Evolutionary conservation across 2,113 vertebrate genomes (phyloP), one percentile per base, ranked within the genome.

Genomic region (Grammomys dolichurus): DNA sequence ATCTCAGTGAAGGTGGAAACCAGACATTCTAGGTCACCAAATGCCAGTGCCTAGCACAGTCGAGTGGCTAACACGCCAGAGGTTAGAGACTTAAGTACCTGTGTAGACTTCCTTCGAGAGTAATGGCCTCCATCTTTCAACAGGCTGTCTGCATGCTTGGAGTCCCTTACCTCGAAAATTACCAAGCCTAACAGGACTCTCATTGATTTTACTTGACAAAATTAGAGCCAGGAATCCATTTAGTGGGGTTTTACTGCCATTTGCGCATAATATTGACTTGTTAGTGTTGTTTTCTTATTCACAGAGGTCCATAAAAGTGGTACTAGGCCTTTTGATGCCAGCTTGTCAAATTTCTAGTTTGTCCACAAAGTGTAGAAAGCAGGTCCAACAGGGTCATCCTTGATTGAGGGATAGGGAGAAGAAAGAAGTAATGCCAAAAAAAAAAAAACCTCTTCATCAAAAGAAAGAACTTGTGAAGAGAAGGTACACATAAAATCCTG

Each of bases 231-330:
- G 54, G 58, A 97, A 98, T 86, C 77, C 58, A 96, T 85, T 90
- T 65, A 97, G 78, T 73, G 89, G 40, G 77, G 93, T 70, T 94
- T 75, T 51, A 94, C 78, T 84, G 95, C 73, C 54, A 12, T 96
- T 84, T 97, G 97, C 75, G 26, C 70, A n/a, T 63, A 48, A 67
- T 88, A 94, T 31, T 96, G 72, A 63, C 96, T 96, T 95, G 80
- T 31, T 20, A 95, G 85, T 92, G 36, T 63, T 94, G 98, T 97
- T 96, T 96, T 69, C 93, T 94, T 96, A 81, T 56, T 70, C 96
- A 93, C 54, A 33, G 70, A 95, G 87, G 51, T 65, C 88, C 40
- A 26, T 96, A 65, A 96, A 82, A 82, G 65, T 72, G 36, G 86
- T 0, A 0, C 13, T 28, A 92, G 89, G 33, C 85, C 96, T 78